A percentile compares a stretch with the other conserved stretches of the same genome.
These are phyloP conservation scores for Clusia tigrina DNA, from an alignment of 2,888 invertebrate species.

Conservation along the genomic window DNA sequence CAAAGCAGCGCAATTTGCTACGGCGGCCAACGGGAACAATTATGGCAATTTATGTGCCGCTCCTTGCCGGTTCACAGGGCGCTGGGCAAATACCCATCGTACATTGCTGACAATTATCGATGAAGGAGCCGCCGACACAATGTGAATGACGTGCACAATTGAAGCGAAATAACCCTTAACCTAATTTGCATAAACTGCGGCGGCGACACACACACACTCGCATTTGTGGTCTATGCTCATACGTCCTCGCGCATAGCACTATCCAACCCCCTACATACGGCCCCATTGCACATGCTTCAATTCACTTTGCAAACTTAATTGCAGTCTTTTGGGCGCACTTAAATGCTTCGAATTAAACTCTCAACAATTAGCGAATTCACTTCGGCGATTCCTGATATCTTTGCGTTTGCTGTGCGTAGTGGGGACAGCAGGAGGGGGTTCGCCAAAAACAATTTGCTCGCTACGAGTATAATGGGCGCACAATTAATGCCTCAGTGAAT, in stretches of 20 bases:
- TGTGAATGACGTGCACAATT: no score
- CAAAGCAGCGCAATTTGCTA: conserved; percentile 22
- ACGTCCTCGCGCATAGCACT: background rate
- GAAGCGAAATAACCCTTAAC: conserved; percentile 47
- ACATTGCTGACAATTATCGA: background rate
- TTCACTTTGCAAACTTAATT: no score
- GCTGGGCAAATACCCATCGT: background rate
- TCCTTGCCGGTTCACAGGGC: conserved; percentile 6
- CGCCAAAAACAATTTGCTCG: no score
- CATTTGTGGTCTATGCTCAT: background rate
- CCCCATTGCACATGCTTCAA: no score
- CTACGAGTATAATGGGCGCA: conserved; percentile 18
- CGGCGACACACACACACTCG: no score
- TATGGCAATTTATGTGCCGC: conserved; percentile 30
- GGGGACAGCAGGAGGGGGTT: no score
- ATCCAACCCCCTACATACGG: no score
- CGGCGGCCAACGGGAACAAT: conserved; percentile 29
- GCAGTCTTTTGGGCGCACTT: conserved; percentile 17
- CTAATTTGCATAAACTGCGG: conserved; percentile 53
- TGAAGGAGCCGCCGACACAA: conserved; percentile 3
- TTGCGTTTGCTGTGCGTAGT: conserved; percentile 12
- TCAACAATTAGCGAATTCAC: conserved; percentile 19
- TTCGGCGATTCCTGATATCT: conserved; percentile 17
- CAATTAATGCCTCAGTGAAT: conserved; percentile 22
- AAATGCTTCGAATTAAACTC: conserved; percentile 27